Evolutionary conservation across 2,113 vertebrate genomes (phyloP).

Genomic region (Hydrochoerus hydrochaeris): DNA sequence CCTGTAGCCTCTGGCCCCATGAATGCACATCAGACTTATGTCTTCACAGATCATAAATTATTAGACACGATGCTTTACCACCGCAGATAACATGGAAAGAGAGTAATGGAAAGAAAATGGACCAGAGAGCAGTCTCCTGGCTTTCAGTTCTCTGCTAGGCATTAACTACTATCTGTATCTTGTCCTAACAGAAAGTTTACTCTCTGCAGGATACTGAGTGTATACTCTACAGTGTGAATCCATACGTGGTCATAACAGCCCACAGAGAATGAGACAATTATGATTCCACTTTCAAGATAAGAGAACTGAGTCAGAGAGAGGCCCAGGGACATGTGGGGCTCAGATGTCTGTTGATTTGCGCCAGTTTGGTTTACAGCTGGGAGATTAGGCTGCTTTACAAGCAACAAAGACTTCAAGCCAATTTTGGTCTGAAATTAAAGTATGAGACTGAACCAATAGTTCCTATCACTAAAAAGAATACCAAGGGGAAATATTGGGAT

Average conservation of each 20-base stretch:
- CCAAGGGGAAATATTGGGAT: not conserved
- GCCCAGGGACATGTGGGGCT: not conserved
- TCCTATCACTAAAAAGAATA: constrained; percentile 37
- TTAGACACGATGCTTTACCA: not conserved
- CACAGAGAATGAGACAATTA: not conserved
- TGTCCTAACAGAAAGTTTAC: not conserved
- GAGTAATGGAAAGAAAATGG: not conserved
- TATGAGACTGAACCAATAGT: not conserved
- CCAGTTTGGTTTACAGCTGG: not conserved
- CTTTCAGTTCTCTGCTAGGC: not conserved
- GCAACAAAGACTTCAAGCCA: not conserved
- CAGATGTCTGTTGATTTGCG: not conserved
- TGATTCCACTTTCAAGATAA: not conserved
- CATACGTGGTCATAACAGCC: not conserved
- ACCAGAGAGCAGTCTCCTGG: not conserved
- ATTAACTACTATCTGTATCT: not conserved
- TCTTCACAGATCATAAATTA: not conserved
- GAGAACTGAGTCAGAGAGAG: not conserved
- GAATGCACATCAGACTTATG: not conserved
- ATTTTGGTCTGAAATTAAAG: constrained; percentile 14
- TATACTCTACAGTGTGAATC: not conserved
- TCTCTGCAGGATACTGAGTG: not conserved
- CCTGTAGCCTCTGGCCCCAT: not conserved
- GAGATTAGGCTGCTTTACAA: not conserved
- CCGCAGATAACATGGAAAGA: not conserved